Percentiles rank a stretch among this genome's conserved stretches.
phyloP scores from a whole-genome alignment of 2,113 vertebrate species.

The Cottus gobio region DNA sequence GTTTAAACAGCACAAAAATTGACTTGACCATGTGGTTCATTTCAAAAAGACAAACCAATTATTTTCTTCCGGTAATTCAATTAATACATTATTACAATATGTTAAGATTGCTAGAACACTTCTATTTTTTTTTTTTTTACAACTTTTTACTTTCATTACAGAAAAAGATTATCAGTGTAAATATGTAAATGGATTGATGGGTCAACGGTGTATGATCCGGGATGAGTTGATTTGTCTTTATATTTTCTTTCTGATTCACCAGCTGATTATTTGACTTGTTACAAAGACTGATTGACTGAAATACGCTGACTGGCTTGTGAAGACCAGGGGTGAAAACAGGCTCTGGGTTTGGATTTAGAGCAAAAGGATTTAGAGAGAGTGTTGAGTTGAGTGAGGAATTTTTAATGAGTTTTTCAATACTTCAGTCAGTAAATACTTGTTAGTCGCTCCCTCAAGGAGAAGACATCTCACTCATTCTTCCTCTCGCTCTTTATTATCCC shows the following conservation, averaged over 20 bases:
- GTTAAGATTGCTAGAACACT: background rate
- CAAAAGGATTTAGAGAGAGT: background rate
- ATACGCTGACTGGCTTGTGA: background rate
- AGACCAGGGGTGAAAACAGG: background rate
- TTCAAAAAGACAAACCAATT: too few relatives aligned
- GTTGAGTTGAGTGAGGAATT: background rate
- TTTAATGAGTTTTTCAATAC: background rate
- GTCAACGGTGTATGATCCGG: background rate
- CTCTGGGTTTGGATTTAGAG: background rate
- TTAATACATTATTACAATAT: too few relatives aligned
- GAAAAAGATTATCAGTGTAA: background rate
- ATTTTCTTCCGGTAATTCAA: too few relatives aligned
- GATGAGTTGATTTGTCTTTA: background rate
- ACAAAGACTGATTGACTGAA: slow-evolving; percentile 19
- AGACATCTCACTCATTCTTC: background rate
- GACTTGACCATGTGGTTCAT: background rate
- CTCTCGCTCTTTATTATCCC: background rate
- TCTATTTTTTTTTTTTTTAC: background rate
- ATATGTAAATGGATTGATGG: background rate
- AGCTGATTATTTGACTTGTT: slow-evolving; percentile 2
- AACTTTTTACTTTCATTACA: background rate
- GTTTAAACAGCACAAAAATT: background rate
- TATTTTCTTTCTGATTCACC: background rate
- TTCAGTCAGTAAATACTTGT: slow-evolving; percentile 7
- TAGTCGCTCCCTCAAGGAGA: background rate